phyloP scores from a whole-genome alignment of 2,797 vertebrate species.

The Liasis olivaceus region DNA sequence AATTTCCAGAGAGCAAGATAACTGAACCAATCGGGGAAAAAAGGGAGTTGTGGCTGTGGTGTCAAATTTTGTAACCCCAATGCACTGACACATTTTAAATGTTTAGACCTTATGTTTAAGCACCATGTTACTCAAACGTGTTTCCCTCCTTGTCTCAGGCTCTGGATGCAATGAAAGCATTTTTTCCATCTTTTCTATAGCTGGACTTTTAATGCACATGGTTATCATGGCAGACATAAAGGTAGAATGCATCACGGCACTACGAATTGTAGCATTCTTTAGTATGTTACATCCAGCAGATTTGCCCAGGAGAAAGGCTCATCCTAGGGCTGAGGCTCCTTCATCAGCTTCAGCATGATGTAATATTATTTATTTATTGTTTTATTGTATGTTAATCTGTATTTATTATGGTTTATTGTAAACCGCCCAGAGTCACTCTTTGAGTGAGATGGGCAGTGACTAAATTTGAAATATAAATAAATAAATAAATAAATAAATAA shows the following conservation, averaged over 20 bases:
- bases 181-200: background rate
- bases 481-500: too few species aligned
- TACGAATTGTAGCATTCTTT: background rate
- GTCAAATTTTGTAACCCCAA: background rate
- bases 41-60: background rate
- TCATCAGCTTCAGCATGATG: background rate
- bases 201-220: background rate
- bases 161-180: background rate
- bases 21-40: background rate
- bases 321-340: background rate
- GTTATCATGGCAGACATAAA: background rate
- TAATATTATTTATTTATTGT: background rate
- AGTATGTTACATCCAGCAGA: background rate
- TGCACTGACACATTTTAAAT: background rate
- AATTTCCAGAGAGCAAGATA: background rate
- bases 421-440: too few species aligned
- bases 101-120: background rate
- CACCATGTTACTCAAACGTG: background rate
- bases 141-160: background rate
- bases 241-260: background rate
- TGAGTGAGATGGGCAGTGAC: too few species aligned
- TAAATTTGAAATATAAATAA: too few species aligned
- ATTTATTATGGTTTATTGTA: too few species aligned
- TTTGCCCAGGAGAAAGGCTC: background rate
- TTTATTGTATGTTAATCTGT: too few species aligned